Percentiles rank a stretch among this genome's conserved stretches.
Evolutionary conservation across 1,140 invertebrate species (phyloP).

Genomic region (Zaprionus gabonicus): DNA sequence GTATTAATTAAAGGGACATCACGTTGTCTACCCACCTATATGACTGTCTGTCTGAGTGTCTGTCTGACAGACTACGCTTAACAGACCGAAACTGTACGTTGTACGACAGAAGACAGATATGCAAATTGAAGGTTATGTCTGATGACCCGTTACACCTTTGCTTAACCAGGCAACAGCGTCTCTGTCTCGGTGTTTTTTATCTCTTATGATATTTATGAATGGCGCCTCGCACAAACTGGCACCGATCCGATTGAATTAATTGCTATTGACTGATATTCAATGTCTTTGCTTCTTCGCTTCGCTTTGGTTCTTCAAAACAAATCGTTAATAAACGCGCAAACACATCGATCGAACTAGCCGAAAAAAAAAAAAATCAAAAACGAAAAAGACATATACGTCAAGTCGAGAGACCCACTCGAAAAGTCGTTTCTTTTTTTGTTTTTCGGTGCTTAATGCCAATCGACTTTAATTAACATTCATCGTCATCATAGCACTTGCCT

Average conservation of each 20-base stretch:
- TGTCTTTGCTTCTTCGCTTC: slow-evolving; percentile 33
- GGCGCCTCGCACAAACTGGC: slow-evolving; percentile 75
- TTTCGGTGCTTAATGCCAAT: slow-evolving; percentile 33
- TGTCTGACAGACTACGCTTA: slow-evolving; percentile 9
- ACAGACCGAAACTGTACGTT: slow-evolving; percentile 26
- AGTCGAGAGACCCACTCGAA: slow-evolving; percentile 9
- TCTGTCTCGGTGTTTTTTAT: slow-evolving; percentile 20
- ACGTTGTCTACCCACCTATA: background rate
- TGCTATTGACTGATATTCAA: slow-evolving; percentile 45
- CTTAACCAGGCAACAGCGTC: slow-evolving; percentile 13
- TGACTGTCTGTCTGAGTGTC: slow-evolving; percentile 1
- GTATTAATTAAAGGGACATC: slow-evolving; percentile 56
- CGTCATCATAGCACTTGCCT: slow-evolving; percentile 50
- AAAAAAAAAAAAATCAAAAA: slow-evolving; percentile 6
- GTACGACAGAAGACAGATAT: slow-evolving; percentile 14
- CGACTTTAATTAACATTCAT: slow-evolving; percentile 57
- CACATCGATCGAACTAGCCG: slow-evolving; percentile 29
- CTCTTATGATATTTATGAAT: slow-evolving; percentile 64
- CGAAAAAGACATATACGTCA: slow-evolving; percentile 2
- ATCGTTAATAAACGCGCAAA: slow-evolving; percentile 54
- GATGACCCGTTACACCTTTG: slow-evolving; percentile 41
- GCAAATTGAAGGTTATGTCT: slow-evolving; percentile 38
- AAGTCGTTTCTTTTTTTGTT: slow-evolving; percentile 14
- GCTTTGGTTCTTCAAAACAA: slow-evolving; percentile 65
- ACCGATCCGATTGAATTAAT: slow-evolving; percentile 63